These are phyloP conservation scores for Hyperoodon ampullatus DNA, from an alignment of 2,113 vertebrate genomes.

Conservation along the genomic window DNA sequence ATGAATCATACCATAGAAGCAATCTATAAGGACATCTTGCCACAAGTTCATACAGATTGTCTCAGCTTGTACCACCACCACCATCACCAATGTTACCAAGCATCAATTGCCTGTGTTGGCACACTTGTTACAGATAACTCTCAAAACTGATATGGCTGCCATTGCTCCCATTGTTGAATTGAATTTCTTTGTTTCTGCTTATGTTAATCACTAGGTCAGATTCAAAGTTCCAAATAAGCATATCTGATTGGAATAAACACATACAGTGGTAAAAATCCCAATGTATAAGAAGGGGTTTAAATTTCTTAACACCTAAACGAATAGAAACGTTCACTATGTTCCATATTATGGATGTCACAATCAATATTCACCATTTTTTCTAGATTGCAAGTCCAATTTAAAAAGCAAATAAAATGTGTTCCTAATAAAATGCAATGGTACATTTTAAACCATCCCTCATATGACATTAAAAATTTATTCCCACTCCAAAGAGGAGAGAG, in stretches of 20 bases:
- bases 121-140: neutral
- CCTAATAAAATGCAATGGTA: neutral
- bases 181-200: neutral
- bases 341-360: neutral
- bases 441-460: neutral
- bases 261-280: neutral
- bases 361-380: neutral
- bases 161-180: neutral
- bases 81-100: neutral
- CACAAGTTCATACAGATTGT: neutral
- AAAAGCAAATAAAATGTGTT: neutral
- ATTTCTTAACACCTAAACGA: neutral
- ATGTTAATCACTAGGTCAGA: neutral
- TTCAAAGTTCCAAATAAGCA: neutral
- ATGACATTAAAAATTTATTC: neutral
- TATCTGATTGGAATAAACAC: neutral
- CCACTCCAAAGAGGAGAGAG: neutral
- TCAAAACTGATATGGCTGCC: neutral
- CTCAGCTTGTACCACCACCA: neutral
- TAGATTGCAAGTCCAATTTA: neutral
- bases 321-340: neutral
- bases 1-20: neutral
- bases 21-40: neutral
- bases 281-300: neutral
- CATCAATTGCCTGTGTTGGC: neutral